Evolutionary conservation across 30 jellyfish, hydroid and myxozoan genomes (phyloP).

Genomic region (Sanderia malayensis): DNA sequence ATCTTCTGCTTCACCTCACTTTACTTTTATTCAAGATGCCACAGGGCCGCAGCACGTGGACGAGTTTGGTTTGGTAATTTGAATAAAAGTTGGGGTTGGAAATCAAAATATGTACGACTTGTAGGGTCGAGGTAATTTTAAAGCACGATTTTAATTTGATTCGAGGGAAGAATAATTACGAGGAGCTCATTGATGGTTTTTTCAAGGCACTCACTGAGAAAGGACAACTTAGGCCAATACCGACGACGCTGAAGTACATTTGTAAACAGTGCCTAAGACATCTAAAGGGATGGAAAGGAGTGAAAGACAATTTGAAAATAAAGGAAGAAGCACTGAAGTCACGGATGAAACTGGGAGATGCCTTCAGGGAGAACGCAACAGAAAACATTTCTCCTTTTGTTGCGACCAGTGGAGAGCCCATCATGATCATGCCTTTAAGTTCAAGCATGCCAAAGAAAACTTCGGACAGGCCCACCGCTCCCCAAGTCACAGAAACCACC

Average conservation of each 20-base stretch:
- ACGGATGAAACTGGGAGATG: constrained; percentile 3
- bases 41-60: neutral
- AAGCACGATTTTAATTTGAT: no score
- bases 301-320: neutral
- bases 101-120: neutral
- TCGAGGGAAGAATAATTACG: constrained; percentile 3
- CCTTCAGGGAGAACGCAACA: neutral
- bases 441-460: neutral
- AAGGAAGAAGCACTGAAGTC: constrained; percentile 1
- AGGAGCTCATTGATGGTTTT: neutral
- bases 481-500: neutral
- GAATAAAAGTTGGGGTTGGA: neutral
- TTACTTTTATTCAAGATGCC: no score
- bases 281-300: constrained; percentile 2
- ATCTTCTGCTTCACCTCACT: neutral
- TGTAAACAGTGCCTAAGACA: constrained; percentile 3
- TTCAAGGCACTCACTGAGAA: neutral
- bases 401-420: neutral
- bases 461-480: constrained; percentile 1
- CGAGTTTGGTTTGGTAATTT: neutral
- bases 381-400: neutral
- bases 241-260: neutral
- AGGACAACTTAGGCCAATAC: constrained; percentile 2
- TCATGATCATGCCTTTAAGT: constrained; percentile 2
- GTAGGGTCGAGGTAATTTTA: neutral